Base-by-base conservation (phyloP, 2,888 invertebrate genomes). In the Melipona bicolor region DNA sequence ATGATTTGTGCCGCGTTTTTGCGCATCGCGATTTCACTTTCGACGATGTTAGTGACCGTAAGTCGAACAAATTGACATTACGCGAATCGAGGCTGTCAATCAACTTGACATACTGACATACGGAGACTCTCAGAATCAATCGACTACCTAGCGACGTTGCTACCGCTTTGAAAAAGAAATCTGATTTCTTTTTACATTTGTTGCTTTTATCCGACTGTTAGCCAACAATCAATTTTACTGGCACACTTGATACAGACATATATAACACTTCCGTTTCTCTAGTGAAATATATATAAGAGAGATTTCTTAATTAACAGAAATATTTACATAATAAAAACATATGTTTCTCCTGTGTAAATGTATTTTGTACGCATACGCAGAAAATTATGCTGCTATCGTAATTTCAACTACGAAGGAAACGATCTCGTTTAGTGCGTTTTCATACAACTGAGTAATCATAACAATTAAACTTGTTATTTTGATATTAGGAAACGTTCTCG, bases 1-100 rank as follows among this genome's bases (percentile, higher is more conserved):
- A 77, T 69, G 81, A 87, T 85, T 79, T 79, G 70, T 78, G 80
- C 64, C 77, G 75, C 24, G 82, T 87, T 89, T 87, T 90, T 90
- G 69, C 84, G 75, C 50, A 61, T 56, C 11, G 62, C 88, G 87
- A 87, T 89, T 90, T 90, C 90, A 90, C 90, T 90, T 90, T 89
- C 89, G 77, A 75, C 88, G 79, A 61, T 76, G 84, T 74, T 77
- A 65, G 86, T 79, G 74, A 89, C 80, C 89, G 89, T 89, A 89
- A 83, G 88, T 86, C 84, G 89, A 88, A 86, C 90, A 88, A 89
- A 89, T 89, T 86, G 89, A 59, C 83, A 72, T 89, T 84, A 89
- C 81, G 77, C 79, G 85, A 87, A 71, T 71, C 70, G 67, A 71
- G 77, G 61, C 77, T 87, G 87, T 80, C 84, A 84, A 89, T 88